Conservation (phyloP, 2,113 vertebrate genomes). For the Nothocercus julius region DNA sequence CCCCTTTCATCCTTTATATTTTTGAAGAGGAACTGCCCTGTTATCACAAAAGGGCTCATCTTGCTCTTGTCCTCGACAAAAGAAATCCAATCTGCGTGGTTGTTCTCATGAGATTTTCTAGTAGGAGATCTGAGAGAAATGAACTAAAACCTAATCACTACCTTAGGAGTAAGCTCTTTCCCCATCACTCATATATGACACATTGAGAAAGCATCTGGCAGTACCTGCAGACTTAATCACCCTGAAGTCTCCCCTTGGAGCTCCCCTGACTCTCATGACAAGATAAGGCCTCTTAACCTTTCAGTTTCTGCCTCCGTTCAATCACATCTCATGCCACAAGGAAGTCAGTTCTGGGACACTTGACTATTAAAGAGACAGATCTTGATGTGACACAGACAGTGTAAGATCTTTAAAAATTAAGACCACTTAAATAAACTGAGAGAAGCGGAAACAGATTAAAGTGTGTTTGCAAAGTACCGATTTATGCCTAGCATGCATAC, state of each 20-base stretch:
- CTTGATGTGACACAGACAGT: background rate
- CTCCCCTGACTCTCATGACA: background rate
- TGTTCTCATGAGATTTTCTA: background rate
- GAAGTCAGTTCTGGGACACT: background rate
- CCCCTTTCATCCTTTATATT: background rate
- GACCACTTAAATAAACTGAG: background rate
- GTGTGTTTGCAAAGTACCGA: background rate
- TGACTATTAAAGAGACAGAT: background rate
- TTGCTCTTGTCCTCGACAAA: background rate
- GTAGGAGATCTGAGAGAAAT: background rate
- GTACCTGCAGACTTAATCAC: background rate
- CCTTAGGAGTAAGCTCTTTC: background rate
- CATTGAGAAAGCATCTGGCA: background rate
- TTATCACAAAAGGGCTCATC: background rate
- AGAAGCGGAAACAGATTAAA: background rate
- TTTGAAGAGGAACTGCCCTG: background rate
- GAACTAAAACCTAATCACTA: background rate
- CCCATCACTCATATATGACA: background rate
- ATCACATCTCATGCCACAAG: background rate
- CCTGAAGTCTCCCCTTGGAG: accelerated
- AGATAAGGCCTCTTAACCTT: background rate
- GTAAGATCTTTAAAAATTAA: background rate
- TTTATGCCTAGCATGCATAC: background rate
- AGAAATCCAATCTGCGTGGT: background rate
- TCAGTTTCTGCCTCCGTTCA: background rate